These are phyloP conservation scores for Atractosteus spatula DNA, from an alignment of 2,113 vertebrate genomes.

Conservation along the genomic window DNA sequence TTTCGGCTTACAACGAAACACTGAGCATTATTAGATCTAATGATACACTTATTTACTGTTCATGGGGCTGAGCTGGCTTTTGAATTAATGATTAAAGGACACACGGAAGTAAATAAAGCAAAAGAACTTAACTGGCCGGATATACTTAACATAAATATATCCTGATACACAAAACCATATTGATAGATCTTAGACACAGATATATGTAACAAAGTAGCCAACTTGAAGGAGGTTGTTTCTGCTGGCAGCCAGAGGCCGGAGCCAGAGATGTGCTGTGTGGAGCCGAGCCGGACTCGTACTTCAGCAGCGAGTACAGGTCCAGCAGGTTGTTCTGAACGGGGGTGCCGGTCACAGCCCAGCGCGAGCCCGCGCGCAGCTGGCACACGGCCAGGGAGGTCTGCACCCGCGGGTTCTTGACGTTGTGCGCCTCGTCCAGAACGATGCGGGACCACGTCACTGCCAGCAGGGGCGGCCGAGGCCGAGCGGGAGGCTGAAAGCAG, in stretches of 20 bases:
- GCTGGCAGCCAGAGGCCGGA: neutral
- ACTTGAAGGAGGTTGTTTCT: neutral
- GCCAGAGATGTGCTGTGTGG: neutral
- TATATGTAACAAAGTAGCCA: neutral
- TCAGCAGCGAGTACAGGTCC: constrained; percentile 92
- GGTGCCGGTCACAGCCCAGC: constrained; percentile 92
- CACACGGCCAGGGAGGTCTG: constrained; percentile 88
- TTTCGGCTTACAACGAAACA: too few species aligned
- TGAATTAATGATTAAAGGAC: too few species aligned
- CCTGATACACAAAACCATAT: neutral
- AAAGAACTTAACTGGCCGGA: too few species aligned
- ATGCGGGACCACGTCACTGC: constrained; percentile 80
- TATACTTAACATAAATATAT: neutral
- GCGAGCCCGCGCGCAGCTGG: constrained; percentile 73
- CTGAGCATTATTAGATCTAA: too few species aligned
- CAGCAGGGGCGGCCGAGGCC: constrained; percentile 64
- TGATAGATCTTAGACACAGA: neutral
- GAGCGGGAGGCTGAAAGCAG: too few species aligned
- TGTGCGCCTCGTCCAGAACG: constrained; percentile 91
- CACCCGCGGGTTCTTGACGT: constrained; percentile 88
- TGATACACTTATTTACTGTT: too few species aligned
- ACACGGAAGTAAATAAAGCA: too few species aligned
- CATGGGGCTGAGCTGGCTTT: too few species aligned
- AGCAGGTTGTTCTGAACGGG: constrained; percentile 96
- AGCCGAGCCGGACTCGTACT: constrained; percentile 62